Conservation (phyloP, 2,888 invertebrate species). For the Netelia melanura region DNA sequence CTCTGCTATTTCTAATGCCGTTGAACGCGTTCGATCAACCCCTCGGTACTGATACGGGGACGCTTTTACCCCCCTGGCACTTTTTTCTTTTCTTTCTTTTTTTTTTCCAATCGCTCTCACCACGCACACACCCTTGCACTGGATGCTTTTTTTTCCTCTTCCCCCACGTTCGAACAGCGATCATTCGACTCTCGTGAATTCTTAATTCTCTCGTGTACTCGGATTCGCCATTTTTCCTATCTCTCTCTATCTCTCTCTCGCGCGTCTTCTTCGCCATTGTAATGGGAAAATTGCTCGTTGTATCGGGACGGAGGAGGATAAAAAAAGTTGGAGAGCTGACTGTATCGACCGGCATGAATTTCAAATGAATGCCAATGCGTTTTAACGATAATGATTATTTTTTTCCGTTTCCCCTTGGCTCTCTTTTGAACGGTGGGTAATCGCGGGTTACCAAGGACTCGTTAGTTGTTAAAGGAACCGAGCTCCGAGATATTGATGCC, state of each 20-base stretch:
- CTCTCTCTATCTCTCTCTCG: not conserved
- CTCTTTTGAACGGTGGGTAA: not conserved
- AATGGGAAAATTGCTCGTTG: constrained; percentile 31
- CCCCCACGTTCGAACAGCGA: not conserved
- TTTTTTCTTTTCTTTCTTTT: constrained; percentile 75
- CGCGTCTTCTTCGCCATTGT: constrained; percentile 12
- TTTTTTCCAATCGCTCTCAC: constrained; percentile 61
- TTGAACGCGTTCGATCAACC: constrained; percentile 52
- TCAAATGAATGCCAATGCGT: constrained; percentile 26
- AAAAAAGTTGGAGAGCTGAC: constrained; percentile 24
- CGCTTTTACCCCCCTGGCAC: constrained; percentile 80
- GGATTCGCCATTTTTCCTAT: not conserved
- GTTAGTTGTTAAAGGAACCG: not conserved
- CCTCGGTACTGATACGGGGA: constrained; percentile 32
- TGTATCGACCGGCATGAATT: constrained; percentile 19
- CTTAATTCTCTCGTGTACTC: constrained; percentile 44
- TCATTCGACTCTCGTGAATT: constrained; percentile 55
- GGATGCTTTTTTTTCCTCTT: not conserved
- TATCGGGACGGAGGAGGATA: not conserved
- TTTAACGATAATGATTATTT: constrained; percentile 25
- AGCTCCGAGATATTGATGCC: too few relatives aligned
- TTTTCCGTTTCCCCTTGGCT: not conserved
- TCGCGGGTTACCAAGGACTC: not conserved
- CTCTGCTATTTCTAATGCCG: constrained; percentile 42
- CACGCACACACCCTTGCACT: constrained; percentile 26